These are phyloP conservation scores for Lampris megalopsis DNA, from an alignment of 2,113 vertebrate genomes.

Conservation along the genomic window DNA sequence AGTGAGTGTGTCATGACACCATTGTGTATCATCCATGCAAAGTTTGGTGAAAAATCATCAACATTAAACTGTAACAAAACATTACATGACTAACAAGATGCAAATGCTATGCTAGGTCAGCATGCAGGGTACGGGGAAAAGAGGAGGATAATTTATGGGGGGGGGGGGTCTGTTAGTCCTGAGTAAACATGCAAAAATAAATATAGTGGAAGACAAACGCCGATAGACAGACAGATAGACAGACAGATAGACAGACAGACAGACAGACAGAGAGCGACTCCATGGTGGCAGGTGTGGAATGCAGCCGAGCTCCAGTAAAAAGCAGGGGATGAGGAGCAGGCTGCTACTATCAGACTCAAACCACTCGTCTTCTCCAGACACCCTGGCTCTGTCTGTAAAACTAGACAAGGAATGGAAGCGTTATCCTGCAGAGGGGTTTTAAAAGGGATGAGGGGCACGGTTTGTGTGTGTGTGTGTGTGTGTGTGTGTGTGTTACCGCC, in stretches of 20 bases:
- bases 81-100: constrained; percentile 44
- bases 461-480: no score
- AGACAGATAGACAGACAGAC: background rate
- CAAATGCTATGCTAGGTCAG: constrained; percentile 26
- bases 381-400: constrained; percentile 54
- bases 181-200: constrained; percentile 66
- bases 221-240: background rate
- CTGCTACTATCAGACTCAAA: constrained; percentile 14
- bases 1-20: background rate
- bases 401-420: constrained; percentile 18
- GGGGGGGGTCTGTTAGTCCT: constrained; percentile 50
- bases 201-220: constrained; percentile 34
- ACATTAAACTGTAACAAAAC: constrained; percentile 20
- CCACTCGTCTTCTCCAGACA: constrained; percentile 25
- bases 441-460: background rate
- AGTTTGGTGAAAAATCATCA: constrained; percentile 49
- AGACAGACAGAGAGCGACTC: constrained; percentile 66
- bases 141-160: constrained; percentile 17
- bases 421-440: constrained; percentile 14
- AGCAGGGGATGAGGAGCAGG: constrained; percentile 16
- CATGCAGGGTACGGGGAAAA: constrained; percentile 27
- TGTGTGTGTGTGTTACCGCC: no score
- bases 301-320: constrained; percentile 59
- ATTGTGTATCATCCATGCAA: constrained; percentile 26
- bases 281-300: constrained; percentile 78